Conservation (phyloP, 2,888 invertebrate species). For the Harmothoe impar region DNA sequence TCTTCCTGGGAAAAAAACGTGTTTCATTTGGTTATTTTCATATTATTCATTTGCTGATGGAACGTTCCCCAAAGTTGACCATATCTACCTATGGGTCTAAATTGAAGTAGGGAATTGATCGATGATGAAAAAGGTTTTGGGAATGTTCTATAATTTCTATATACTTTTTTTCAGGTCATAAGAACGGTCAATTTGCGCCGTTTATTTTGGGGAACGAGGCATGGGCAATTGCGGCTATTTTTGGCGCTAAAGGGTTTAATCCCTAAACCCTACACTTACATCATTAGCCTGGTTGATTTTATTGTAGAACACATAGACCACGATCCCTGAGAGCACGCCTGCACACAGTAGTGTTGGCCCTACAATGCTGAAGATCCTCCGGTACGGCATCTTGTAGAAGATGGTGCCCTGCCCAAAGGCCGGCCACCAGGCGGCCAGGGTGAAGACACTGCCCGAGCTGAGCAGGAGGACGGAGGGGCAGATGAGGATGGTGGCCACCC, state of each 20-base stretch:
- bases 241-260: too few species aligned
- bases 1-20: not conserved
- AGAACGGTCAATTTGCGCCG: too few species aligned
- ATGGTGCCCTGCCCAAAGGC: constrained; percentile 46
- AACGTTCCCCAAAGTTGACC: too few species aligned
- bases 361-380: constrained; percentile 12
- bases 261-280: not conserved
- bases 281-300: not conserved
- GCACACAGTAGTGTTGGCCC: not conserved
- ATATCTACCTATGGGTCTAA: too few species aligned
- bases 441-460: constrained; percentile 21
- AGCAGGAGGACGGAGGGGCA: constrained; percentile 46
- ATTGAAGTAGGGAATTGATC: too few species aligned
- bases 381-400: constrained; percentile 52
- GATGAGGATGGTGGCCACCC: constrained; percentile 25
- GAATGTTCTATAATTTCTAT: too few species aligned
- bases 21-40: not conserved
- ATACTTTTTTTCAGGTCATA: too few species aligned
- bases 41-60: too few species aligned
- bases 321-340: not conserved
- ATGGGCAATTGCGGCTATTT: too few species aligned
- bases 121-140: too few species aligned
- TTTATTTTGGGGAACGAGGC: too few species aligned
- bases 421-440: constrained; percentile 51
- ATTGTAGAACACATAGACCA: constrained; percentile 41